Evolutionary conservation across 2,888 invertebrate species (phyloP).

Genomic region (Leptinotarsa tumamoca): DNA sequence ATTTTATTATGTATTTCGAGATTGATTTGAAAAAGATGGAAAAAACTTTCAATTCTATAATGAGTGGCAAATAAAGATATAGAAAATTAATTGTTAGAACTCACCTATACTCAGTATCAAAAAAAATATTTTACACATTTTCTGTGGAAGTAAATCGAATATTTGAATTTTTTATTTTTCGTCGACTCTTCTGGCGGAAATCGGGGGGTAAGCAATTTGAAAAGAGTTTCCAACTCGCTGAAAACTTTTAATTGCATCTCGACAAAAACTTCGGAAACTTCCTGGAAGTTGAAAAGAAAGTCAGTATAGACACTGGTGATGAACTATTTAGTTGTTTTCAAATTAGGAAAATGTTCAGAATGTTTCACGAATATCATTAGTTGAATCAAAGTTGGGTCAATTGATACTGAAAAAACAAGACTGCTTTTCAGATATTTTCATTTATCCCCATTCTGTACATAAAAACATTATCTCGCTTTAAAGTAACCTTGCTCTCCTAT

Average conservation of each 20-base stretch:
- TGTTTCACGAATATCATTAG: neutral
- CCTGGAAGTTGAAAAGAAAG: conserved; percentile 20
- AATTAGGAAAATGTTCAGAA: conserved; percentile 2
- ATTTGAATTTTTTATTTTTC: neutral
- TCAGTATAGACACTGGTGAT: conserved; percentile 21
- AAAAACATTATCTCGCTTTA: too few species aligned
- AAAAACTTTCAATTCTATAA: too few species aligned
- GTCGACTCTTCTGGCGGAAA: neutral
- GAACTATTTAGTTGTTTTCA: neutral
- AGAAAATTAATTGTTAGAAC: too few species aligned
- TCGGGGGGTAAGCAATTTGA: conserved; percentile 20
- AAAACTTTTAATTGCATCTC: conserved; percentile 25
- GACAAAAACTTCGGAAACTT: conserved; percentile 23
- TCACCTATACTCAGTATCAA: too few species aligned
- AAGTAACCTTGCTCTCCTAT: too few species aligned
- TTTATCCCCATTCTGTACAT: too few species aligned
- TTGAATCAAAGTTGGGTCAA: neutral
- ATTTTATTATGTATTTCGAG: too few species aligned
- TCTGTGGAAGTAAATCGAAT: neutral
- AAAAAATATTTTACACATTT: too few species aligned
- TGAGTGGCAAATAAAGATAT: too few species aligned
- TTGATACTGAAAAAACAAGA: too few species aligned
- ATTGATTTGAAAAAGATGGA: too few species aligned
- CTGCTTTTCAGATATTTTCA: too few species aligned
- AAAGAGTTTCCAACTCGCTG: conserved; percentile 23